Conservation (phyloP, 2,113 vertebrate species). For the Tylochromis polylepis region DNA sequence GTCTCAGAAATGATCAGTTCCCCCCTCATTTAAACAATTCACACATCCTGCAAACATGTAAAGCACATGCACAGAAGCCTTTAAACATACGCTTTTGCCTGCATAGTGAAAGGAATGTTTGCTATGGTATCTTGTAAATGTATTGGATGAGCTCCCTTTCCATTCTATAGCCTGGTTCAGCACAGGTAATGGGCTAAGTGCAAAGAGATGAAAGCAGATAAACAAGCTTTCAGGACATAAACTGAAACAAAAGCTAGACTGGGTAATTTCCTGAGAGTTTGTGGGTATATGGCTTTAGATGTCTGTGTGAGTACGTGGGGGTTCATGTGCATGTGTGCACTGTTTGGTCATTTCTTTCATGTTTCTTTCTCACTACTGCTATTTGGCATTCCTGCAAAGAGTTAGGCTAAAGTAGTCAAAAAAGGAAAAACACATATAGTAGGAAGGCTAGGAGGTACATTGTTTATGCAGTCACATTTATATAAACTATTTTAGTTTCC, state of each 20-base stretch:
- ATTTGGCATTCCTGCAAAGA: conserved; percentile 39
- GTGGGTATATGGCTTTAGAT: not conserved
- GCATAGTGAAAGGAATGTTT: not conserved
- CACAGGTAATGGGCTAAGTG: not conserved
- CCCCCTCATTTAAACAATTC: not conserved
- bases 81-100: not conserved
- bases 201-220: conserved; percentile 9
- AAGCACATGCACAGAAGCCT: not conserved
- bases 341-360: conserved; percentile 23
- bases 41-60: not conserved
- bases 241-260: conserved; percentile 50
- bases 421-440: not conserved
- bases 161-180: not conserved
- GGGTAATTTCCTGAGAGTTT: conserved; percentile 50
- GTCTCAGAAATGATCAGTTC: not conserved
- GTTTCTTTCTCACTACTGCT: conserved; percentile 31
- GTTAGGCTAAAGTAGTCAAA: not conserved
- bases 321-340: not conserved
- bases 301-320: not conserved
- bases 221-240: conserved; percentile 24
- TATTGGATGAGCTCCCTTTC: not conserved
- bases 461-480: not conserved
- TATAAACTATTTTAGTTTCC: not conserved
- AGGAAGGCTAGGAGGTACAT: not conserved
- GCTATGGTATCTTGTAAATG: not conserved